Evolutionary conservation across 2,113 vertebrate genomes (phyloP).

Genomic region (Ochotona curzoniae): DNA sequence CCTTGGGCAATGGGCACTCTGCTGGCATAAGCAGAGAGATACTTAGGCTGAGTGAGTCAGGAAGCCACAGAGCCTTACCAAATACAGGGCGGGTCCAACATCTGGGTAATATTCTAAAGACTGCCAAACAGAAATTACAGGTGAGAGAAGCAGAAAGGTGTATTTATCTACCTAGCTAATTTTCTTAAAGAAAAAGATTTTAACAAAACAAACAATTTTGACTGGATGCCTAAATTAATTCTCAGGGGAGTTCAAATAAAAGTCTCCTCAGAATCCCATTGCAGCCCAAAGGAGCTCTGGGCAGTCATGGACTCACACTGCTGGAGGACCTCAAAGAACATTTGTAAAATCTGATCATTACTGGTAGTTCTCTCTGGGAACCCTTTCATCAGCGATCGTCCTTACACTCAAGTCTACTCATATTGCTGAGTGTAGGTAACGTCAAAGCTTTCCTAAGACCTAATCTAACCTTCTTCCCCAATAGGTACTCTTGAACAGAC

Average conservation of each 20-base stretch:
- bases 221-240: neutral
- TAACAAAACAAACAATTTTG: neutral
- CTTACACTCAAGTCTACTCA: neutral
- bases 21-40: neutral
- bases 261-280: neutral
- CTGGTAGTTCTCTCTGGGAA: neutral
- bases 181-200: constrained; percentile 39
- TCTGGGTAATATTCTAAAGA: neutral
- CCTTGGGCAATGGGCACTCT: neutral
- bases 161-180: constrained; percentile 17
- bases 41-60: neutral
- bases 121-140: neutral
- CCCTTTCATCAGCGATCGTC: neutral
- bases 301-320: neutral
- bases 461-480: constrained; percentile 1
- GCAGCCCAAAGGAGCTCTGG: neutral
- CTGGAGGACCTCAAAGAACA: neutral
- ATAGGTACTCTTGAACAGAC: neutral
- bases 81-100: neutral
- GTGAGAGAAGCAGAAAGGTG: neutral
- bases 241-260: neutral
- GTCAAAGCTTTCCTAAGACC: neutral
- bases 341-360: neutral
- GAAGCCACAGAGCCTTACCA: too few species aligned
- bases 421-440: neutral